phyloP scores from a whole-genome alignment of 2,113 vertebrate genomes.

The Rhinogobius similis region DNA sequence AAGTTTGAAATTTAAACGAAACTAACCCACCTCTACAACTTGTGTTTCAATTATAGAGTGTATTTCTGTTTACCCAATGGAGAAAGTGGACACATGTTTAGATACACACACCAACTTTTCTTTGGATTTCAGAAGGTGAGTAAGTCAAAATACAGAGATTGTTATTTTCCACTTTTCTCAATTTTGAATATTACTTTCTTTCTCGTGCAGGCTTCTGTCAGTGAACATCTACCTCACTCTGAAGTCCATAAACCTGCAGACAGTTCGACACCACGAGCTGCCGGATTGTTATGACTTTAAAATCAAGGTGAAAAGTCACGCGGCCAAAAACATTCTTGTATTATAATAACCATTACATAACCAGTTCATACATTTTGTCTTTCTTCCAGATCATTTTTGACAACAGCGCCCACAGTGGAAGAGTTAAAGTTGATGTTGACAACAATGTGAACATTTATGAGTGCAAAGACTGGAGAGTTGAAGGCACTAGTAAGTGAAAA shows the following conservation, averaged over 20 bases:
- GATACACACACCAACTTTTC: conserved; percentile 79
- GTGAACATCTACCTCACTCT: conserved; percentile 86
- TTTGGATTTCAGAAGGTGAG: conserved; percentile 91
- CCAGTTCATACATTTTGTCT: conserved; percentile 13
- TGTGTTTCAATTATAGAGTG: conserved; percentile 80
- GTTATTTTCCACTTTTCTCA: background rate
- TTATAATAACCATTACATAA: too few species aligned
- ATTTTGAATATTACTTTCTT: background rate
- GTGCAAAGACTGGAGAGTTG: conserved; percentile 90
- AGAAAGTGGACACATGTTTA: conserved; percentile 42
- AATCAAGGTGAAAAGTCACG: conserved; percentile 67
- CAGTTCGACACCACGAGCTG: conserved; percentile 88
- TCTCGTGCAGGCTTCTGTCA: conserved; percentile 81
- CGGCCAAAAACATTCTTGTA: background rate
- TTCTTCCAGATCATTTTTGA: conserved; percentile 86
- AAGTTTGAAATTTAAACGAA: background rate
- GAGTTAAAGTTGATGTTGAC: conserved; percentile 85
- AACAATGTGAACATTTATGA: conserved; percentile 86
- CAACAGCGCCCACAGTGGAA: conserved; percentile 91
- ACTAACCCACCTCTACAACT: too few species aligned
- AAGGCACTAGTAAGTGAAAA: conserved; percentile 86
- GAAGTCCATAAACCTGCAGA: conserved; percentile 96
- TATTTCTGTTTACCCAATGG: conserved; percentile 79
- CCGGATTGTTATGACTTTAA: conserved; percentile 94
- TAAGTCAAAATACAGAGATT: conserved; percentile 10